Percentiles rank a stretch among this genome's conserved stretches.
Conservation (phyloP, 2,113 vertebrate genomes). For the Embiotoca jacksoni region DNA sequence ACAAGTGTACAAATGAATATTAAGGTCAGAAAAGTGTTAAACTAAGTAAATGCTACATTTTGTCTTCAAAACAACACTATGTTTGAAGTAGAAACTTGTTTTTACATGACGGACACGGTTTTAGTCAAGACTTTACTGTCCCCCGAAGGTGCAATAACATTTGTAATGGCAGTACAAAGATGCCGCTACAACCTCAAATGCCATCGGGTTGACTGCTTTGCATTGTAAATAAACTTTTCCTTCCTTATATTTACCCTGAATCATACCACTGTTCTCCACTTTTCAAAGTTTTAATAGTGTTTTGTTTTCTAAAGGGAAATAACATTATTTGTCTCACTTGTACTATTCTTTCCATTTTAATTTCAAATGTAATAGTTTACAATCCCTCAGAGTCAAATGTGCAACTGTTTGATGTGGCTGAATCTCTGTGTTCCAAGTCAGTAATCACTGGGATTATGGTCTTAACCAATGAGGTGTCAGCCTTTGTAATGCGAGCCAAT, state of each 20-base stretch:
- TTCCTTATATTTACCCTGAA: not conserved
- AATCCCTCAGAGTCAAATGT: conserved; percentile 7
- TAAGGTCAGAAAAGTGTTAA: not conserved
- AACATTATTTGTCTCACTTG: not conserved
- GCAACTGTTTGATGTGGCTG: conserved; percentile 24
- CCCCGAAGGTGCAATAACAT: not conserved
- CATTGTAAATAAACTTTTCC: not conserved
- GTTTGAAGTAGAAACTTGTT: not conserved
- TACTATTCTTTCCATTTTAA: conserved; percentile 1
- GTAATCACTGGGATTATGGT: conserved; percentile 59
- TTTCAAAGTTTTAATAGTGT: not conserved
- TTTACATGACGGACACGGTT: not conserved
- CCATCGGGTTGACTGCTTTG: not conserved
- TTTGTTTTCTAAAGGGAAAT: not conserved
- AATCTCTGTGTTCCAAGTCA: conserved; percentile 34
- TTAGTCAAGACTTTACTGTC: not conserved
- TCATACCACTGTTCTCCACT: not conserved
- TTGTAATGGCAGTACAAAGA: not conserved
- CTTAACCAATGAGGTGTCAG: conserved; percentile 57
- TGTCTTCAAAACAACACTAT: not conserved
- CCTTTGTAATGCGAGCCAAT: conserved; percentile 41
- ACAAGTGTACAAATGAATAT: not conserved
- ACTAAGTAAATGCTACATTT: not conserved
- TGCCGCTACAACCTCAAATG: not conserved
- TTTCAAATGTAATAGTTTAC: conserved; percentile 36